These are phyloP conservation scores for Leuciscus idus DNA, from an alignment of 2,113 vertebrate species.

Conservation along the genomic window DNA sequence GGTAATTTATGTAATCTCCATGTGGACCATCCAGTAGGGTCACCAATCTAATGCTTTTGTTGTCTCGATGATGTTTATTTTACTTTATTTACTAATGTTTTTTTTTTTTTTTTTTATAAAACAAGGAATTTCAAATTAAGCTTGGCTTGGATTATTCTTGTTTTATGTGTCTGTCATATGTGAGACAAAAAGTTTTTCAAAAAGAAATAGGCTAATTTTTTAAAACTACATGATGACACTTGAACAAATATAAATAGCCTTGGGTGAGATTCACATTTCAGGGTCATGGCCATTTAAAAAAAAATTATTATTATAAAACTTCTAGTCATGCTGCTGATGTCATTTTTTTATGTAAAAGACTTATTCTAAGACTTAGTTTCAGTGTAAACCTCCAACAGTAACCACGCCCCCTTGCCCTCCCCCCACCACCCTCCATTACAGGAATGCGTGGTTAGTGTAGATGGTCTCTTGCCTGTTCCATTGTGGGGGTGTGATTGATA, in stretches of 20 bases:
- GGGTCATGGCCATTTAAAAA: too few relatives aligned
- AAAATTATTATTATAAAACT: background rate
- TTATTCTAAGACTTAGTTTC: background rate
- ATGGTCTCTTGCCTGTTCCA: background rate
- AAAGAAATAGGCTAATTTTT: background rate
- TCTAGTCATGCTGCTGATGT: constrained; percentile 65
- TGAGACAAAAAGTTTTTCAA: too few relatives aligned
- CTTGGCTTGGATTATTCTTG: background rate
- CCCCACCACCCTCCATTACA: constrained; percentile 64
- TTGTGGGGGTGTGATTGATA: constrained; percentile 29
- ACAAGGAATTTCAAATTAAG: background rate
- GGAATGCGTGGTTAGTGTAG: constrained; percentile 14
- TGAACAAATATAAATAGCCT: background rate
- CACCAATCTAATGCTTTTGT: background rate
- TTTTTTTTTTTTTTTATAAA: background rate
- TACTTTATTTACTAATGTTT: background rate
- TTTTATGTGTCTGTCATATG: background rate
- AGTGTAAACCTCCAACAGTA: constrained; percentile 8
- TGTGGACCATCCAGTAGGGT: background rate
- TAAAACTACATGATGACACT: background rate
- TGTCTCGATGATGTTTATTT: background rate
- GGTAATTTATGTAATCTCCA: background rate
- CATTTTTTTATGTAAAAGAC: constrained; percentile 65
- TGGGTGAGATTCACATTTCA: background rate
- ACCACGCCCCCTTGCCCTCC: background rate